These are phyloP conservation scores for Pocillopora verrucosa DNA, from an alignment of 64 coral and sea anemone genomes.

Conservation along the genomic window DNA sequence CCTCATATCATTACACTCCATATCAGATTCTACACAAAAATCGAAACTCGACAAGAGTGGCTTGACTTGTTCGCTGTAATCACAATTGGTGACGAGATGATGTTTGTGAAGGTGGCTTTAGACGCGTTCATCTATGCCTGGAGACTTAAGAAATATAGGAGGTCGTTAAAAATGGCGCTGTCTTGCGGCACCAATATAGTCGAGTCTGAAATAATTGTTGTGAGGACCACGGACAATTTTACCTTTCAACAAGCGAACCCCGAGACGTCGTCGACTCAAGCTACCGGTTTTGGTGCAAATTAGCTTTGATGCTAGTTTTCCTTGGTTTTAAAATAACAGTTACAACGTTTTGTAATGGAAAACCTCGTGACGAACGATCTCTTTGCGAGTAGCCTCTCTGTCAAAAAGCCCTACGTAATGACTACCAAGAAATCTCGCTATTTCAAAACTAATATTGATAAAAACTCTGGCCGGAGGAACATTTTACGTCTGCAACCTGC, in stretches of 20 bases:
- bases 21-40: constrained; percentile 5
- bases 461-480: too few species aligned
- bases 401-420: too few species aligned
- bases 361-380: too few species aligned
- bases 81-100: constrained; percentile 50
- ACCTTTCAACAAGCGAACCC: background rate
- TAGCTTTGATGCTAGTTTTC: too few species aligned
- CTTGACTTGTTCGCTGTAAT: constrained; percentile 26
- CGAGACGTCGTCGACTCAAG: background rate
- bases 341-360: too few species aligned
- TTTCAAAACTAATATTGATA: too few species aligned
- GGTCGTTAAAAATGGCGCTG: constrained; percentile 25
- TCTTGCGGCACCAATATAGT: background rate
- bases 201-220: background rate
- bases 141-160: constrained; percentile 53
- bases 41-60: constrained; percentile 5
- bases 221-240: background rate
- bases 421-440: too few species aligned
- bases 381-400: too few species aligned
- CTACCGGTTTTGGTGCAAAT: background rate
- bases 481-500: too few species aligned
- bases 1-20: constrained; percentile 29
- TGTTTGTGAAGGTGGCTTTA: constrained; percentile 50
- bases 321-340: too few species aligned
- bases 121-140: constrained; percentile 65